A percentile compares a stretch with the other conserved stretches of the same genome.
phyloP scores from a whole-genome alignment of 2,113 vertebrate species.

The Synodontis membranacea region DNA sequence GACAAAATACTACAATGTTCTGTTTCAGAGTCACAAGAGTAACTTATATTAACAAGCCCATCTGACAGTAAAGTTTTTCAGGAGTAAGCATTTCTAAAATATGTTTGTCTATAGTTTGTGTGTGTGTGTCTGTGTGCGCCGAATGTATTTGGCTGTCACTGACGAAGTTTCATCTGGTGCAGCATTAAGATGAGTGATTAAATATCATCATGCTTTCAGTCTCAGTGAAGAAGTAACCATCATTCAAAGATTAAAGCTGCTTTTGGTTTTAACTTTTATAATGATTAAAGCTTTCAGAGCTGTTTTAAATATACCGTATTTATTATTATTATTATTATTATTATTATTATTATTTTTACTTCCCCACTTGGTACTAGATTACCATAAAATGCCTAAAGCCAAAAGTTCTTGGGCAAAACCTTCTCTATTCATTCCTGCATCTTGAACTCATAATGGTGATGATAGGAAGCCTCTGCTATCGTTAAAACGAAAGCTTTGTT shows the following conservation, averaged over 20 bases:
- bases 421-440: conserved; percentile 10
- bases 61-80: neutral
- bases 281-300: neutral
- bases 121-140: neutral
- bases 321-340: too few species aligned
- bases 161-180: neutral
- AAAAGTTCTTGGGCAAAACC: neutral
- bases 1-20: neutral
- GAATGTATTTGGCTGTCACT: neutral
- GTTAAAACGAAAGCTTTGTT: conserved; percentile 2
- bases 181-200: neutral
- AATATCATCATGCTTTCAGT: neutral
- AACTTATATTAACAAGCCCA: neutral
- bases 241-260: neutral
- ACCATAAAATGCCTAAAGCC: neutral
- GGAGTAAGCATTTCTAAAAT: neutral
- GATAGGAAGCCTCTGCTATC: neutral
- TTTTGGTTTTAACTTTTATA: neutral
- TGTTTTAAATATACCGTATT: conserved; percentile 24
- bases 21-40: neutral
- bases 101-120: neutral
- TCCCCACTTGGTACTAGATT: neutral
- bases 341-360: neutral
- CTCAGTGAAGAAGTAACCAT: neutral
- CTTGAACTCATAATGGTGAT: neutral